phyloP scores from a whole-genome alignment of 2,888 invertebrate species.

The Ormyrus pomaceus region DNA sequence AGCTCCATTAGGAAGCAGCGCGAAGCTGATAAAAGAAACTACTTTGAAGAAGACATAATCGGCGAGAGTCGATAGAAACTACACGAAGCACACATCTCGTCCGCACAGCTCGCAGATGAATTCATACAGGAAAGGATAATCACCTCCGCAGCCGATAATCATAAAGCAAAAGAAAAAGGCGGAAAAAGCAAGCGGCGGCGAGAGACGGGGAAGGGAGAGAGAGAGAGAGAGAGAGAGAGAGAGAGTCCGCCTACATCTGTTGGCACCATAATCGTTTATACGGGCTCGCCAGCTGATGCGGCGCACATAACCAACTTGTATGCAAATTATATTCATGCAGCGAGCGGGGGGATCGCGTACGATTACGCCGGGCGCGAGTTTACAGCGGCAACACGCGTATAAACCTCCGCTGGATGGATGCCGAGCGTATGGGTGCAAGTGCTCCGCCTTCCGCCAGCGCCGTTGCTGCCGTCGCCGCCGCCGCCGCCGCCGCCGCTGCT shows the following conservation, averaged over 20 bases:
- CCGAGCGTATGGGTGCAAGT: constrained; percentile 59
- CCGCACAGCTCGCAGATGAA: too few species aligned
- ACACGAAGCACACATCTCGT: too few species aligned
- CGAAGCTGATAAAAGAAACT: too few species aligned
- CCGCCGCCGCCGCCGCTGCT: not conserved
- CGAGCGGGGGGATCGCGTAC: constrained; percentile 55
- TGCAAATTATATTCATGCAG: constrained; percentile 76
- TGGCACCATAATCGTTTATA: constrained; percentile 75
- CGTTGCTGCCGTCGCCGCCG: constrained; percentile 1
- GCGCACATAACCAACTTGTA: constrained; percentile 71
- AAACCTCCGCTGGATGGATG: constrained; percentile 71
- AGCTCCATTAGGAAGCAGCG: too few species aligned
- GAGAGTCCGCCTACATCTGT: constrained; percentile 73
- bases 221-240: not conserved
- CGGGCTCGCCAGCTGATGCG: constrained; percentile 74
- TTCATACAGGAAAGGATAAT: not conserved
- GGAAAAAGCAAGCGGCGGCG: too few species aligned
- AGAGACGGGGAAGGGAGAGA: not conserved
- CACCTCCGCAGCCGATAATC: not conserved
- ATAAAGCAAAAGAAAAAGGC: too few species aligned
- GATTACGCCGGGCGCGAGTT: constrained; percentile 68
- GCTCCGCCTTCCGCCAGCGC: too few species aligned
- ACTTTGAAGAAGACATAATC: too few species aligned
- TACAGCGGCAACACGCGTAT: constrained; percentile 75
- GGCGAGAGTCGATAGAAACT: too few species aligned